Percentiles rank a stretch among this genome's conserved stretches.
phyloP scores from a whole-genome alignment of 2,113 vertebrate species.

The Halichoeres trimaculatus region DNA sequence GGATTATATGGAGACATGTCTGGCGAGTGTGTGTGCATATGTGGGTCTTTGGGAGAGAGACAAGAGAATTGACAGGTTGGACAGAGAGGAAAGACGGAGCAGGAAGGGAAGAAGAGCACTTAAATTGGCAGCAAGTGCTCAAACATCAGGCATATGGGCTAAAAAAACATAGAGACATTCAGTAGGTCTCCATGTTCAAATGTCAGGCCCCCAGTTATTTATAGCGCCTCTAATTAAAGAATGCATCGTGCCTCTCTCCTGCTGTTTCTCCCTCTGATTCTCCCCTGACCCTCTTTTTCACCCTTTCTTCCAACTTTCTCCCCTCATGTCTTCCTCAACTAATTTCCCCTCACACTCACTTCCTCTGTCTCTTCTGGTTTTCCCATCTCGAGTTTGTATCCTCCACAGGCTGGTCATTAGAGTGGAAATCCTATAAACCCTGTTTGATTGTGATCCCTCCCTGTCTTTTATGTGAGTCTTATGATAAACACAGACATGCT shows the following conservation, averaged over 20 bases:
- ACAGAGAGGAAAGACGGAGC: conserved; percentile 8
- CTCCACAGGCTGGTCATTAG: conserved; percentile 53
- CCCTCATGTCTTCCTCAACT: conserved; percentile 1
- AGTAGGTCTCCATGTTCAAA: conserved; percentile 76
- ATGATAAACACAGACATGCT: conserved; percentile 69
- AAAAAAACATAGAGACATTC: conserved; percentile 68
- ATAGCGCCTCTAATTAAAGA: conserved; percentile 81
- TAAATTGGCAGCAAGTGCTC: conserved; percentile 70
- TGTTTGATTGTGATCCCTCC: conserved; percentile 52
- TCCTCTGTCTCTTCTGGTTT: conserved; percentile 3
- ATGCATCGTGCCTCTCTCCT: conserved; percentile 60
- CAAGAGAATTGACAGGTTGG: conserved; percentile 39
- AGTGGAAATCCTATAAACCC: conserved; percentile 55
- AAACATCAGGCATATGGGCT: conserved; percentile 65
- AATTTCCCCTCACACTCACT: conserved; percentile 26
- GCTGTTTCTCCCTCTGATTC: conserved; percentile 54
- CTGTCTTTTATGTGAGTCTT: conserved; percentile 55
- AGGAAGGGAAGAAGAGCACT: conserved; percentile 27
- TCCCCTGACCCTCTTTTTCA: conserved; percentile 62
- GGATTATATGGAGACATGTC: conserved; percentile 48
- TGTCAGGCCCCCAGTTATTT: conserved; percentile 81
- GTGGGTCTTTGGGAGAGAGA: conserved; percentile 34
- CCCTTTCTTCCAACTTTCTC: conserved; percentile 36
- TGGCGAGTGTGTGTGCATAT: conserved; percentile 27
- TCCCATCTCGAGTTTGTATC: conserved; percentile 31